Percentiles rank a stretch among this genome's conserved stretches.
phyloP scores from a whole-genome alignment of 1,140 invertebrate species.

The Papilio glaucus region DNA sequence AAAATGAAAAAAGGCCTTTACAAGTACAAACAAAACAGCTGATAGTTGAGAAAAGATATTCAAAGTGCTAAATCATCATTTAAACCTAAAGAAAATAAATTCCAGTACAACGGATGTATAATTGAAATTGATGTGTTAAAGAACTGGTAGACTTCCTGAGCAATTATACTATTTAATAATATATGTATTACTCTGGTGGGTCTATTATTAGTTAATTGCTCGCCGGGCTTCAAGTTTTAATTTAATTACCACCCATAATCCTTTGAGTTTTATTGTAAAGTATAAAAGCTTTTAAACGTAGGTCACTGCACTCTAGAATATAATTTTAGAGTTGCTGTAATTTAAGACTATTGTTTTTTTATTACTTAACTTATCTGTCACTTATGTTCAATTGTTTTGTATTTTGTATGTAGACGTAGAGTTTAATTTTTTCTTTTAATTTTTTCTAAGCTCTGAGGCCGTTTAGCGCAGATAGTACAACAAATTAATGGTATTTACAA shows the following conservation, averaged over 20 bases:
- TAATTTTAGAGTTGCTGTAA: neutral
- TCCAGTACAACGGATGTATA: neutral
- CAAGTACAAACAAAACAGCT: too few relatives aligned
- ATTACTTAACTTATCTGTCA: too few relatives aligned
- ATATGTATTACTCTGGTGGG: neutral
- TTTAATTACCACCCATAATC: constrained; percentile 11
- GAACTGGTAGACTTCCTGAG: neutral
- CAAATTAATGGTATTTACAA: too few relatives aligned
- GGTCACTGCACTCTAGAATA: neutral
- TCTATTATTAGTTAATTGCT: neutral
- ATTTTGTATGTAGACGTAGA: too few relatives aligned
- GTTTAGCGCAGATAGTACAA: too few relatives aligned
- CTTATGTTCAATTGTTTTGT: too few relatives aligned
- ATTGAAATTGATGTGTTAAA: neutral
- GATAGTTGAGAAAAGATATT: too few relatives aligned
- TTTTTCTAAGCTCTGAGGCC: too few relatives aligned
- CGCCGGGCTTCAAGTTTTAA: neutral
- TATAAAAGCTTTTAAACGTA: neutral
- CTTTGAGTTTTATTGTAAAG: neutral
- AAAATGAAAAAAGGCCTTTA: too few relatives aligned
- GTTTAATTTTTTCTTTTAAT: too few relatives aligned
- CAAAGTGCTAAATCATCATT: neutral
- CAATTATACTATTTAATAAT: constrained; percentile 17
- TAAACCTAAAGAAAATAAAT: neutral
- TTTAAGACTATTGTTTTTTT: too few relatives aligned